Evolutionary conservation across 2,888 invertebrate genomes (phyloP).

Genomic region (Coelopa pilipes): DNA sequence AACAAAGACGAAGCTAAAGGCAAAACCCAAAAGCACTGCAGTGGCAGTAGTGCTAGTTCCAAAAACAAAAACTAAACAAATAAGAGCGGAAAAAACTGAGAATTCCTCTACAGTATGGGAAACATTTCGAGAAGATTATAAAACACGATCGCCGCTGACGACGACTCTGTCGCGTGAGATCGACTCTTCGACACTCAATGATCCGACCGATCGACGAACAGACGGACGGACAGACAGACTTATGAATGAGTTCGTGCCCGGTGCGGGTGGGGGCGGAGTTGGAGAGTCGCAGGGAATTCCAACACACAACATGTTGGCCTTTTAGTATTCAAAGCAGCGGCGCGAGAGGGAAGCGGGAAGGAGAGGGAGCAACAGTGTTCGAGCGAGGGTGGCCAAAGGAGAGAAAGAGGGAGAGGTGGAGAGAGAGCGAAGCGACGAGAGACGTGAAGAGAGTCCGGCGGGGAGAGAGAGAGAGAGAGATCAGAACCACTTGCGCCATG

Average conservation of each 20-base stretch:
- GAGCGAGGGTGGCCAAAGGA: too few relatives aligned
- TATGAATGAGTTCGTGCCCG: slow-evolving; percentile 13
- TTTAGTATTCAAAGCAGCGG: slow-evolving; percentile 10
- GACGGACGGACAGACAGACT: slow-evolving; percentile 4
- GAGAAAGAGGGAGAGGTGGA: too few relatives aligned
- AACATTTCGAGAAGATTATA: not conserved
- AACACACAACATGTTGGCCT: not conserved
- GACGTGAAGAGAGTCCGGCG: not conserved
- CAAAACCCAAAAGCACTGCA: not conserved
- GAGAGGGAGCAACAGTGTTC: not conserved
- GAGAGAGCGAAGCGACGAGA: not conserved
- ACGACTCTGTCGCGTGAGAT: not conserved
- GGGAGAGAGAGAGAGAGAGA: not conserved
- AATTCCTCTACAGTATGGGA: not conserved
- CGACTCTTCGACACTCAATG: not conserved
- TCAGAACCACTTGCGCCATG: slow-evolving; percentile 3
- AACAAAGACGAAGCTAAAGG: not conserved
- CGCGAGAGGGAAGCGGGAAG: too few relatives aligned
- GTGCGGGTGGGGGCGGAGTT: not conserved
- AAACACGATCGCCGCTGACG: not conserved
- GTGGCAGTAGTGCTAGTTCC: not conserved
- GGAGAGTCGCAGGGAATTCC: not conserved
- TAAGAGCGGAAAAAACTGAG: not conserved
- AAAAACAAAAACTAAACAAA: not conserved
- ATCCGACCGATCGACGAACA: not conserved